Conservation (phyloP, 1,140 invertebrate species). For the Scaptomyza graminum region DNA sequence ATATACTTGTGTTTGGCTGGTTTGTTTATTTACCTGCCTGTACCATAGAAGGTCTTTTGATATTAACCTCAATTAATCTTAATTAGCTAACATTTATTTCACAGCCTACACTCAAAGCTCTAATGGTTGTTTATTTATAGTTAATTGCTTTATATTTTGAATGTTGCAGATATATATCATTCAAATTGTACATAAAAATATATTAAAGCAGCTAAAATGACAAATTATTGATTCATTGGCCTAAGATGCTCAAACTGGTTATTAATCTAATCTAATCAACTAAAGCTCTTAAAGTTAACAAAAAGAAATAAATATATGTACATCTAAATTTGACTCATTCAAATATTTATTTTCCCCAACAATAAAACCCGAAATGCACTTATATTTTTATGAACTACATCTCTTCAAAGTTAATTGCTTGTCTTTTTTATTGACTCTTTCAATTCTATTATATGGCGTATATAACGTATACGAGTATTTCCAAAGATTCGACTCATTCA, state of each 20-base stretch:
- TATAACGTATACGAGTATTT: no score
- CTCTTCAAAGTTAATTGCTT: not conserved
- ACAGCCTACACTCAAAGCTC: conserved; percentile 26
- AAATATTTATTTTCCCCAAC: no score
- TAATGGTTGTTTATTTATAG: conserved; percentile 39
- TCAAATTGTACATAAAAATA: not conserved
- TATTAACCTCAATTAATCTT: conserved; percentile 36
- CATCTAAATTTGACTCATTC: no score
- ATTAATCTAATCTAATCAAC: no score
- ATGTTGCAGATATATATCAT: conserved; percentile 4
- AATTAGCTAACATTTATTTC: conserved; percentile 33
- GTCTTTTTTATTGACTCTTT: conserved; percentile 17
- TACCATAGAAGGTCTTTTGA: conserved; percentile 31
- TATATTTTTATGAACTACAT: conserved; percentile 19
- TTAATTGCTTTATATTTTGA: conserved; percentile 31
- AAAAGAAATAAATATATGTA: no score
- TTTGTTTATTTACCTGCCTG: not conserved
- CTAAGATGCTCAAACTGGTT: no score
- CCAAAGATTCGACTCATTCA: no score
- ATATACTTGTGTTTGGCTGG: not conserved
- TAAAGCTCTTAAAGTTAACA: no score
- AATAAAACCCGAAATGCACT: not conserved
- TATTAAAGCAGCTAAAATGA: not conserved
- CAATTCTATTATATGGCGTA: not conserved
- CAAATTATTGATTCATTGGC: no score